These are phyloP conservation scores for Terebella lapidaria DNA, from an alignment of 2,888 invertebrate species.

Conservation along the genomic window DNA sequence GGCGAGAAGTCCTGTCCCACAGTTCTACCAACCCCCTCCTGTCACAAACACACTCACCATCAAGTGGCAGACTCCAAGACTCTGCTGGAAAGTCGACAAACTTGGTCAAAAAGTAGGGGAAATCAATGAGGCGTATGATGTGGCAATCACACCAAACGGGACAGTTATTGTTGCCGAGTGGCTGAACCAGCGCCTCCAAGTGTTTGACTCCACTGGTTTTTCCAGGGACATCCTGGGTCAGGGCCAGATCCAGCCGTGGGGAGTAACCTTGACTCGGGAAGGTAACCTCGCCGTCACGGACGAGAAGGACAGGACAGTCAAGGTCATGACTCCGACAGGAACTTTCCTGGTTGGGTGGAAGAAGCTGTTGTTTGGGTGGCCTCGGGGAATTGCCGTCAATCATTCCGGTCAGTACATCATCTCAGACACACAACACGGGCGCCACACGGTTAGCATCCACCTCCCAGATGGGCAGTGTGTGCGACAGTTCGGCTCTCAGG, in stretches of 20 bases:
- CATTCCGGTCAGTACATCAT: constrained; percentile 49
- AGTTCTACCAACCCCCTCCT: background rate
- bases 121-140: constrained; percentile 25
- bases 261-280: constrained; percentile 25
- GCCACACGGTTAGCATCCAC: constrained; percentile 25
- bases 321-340: constrained; percentile 27
- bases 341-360: constrained; percentile 29
- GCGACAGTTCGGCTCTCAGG: constrained; percentile 36
- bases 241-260: constrained; percentile 33
- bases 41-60: constrained; percentile 5
- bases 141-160: constrained; percentile 23
- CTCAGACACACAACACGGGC: constrained; percentile 49
- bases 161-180: constrained; percentile 35
- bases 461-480: constrained; percentile 22
- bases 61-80: constrained; percentile 17
- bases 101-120: constrained; percentile 20
- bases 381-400: constrained; percentile 37
- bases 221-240: constrained; percentile 24
- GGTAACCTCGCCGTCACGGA: constrained; percentile 34
- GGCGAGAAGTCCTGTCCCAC: background rate
- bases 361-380: constrained; percentile 29
- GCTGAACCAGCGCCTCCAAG: constrained; percentile 32
- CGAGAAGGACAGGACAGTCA: constrained; percentile 28
- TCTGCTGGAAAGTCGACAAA: constrained; percentile 23
- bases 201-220: constrained; percentile 29